Conservation (phyloP, 2,113 vertebrate genomes). For the Zosterops lateralis region DNA sequence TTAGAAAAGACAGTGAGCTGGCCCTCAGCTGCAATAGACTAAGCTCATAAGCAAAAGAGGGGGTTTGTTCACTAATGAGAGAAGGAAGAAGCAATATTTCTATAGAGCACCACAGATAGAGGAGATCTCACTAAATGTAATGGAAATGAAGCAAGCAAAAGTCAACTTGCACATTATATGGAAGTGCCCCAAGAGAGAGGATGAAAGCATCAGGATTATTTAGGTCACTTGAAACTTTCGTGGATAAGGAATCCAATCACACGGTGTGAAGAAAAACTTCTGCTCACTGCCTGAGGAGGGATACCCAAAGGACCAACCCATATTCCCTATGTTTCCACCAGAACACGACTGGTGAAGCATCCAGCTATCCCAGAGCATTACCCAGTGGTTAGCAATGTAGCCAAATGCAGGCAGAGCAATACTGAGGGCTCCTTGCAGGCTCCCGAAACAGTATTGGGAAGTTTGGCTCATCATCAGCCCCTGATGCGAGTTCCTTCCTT, state of each 20-base stretch:
- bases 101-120: background rate
- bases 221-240: background rate
- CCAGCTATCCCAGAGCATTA: background rate
- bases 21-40: background rate
- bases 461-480: constrained; percentile 58
- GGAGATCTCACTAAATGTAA: background rate
- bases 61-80: background rate
- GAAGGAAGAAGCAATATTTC: background rate
- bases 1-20: background rate
- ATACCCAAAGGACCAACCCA: background rate
- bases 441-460: background rate
- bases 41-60: background rate
- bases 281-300: background rate
- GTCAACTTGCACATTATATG: background rate
- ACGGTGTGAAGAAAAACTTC: background rate
- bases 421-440: background rate
- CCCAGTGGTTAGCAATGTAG: background rate
- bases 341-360: background rate
- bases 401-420: background rate
- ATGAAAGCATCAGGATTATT: background rate
- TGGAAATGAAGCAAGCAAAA: background rate
- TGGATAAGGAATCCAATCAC: background rate
- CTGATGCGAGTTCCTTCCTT: constrained; percentile 46
- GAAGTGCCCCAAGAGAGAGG: background rate
- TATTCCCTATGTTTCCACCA: background rate